Evolutionary conservation across 2,888 invertebrate genomes (phyloP).

Genomic region (Nemotelus pantherinus): DNA sequence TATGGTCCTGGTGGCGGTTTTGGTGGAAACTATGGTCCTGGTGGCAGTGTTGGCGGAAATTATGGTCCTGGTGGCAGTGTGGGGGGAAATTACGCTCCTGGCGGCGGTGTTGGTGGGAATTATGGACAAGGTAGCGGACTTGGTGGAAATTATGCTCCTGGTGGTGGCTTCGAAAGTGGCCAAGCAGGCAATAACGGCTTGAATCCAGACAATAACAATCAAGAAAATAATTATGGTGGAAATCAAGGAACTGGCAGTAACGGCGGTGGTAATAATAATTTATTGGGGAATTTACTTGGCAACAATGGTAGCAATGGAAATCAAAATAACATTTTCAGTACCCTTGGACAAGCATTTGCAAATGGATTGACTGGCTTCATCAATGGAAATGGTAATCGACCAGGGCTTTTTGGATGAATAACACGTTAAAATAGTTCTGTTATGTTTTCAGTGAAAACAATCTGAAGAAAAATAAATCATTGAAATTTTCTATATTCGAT

Average conservation of each 20-base stretch:
- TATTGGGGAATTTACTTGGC: slow-evolving; percentile 6
- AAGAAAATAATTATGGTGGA: background rate
- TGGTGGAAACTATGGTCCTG: background rate
- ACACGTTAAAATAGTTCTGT: background rate
- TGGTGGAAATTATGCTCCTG: background rate
- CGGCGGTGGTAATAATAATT: background rate
- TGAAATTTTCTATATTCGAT: no score
- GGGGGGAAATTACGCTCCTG: background rate
- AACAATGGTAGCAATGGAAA: slow-evolving; percentile 4
- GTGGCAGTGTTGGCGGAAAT: background rate
- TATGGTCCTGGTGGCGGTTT: background rate
- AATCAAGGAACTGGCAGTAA: background rate
- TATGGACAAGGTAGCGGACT: background rate
- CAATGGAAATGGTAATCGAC: slow-evolving; percentile 17
- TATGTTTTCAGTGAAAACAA: slow-evolving; percentile 40
- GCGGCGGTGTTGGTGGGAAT: background rate
- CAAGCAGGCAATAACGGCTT: slow-evolving; percentile 22
- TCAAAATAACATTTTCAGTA: slow-evolving; percentile 7
- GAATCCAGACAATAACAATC: slow-evolving; percentile 7
- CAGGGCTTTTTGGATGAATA: slow-evolving; percentile 27
- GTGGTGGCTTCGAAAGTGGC: background rate
- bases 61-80: background rate
- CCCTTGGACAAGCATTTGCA: slow-evolving; percentile 35
- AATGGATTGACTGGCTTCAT: slow-evolving; percentile 15
- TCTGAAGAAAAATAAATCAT: background rate